A percentile compares a stretch with the other conserved stretches of the same genome.
phyloP scores from a whole-genome alignment of 1,140 invertebrate genomes.

The Limonius californicus region DNA sequence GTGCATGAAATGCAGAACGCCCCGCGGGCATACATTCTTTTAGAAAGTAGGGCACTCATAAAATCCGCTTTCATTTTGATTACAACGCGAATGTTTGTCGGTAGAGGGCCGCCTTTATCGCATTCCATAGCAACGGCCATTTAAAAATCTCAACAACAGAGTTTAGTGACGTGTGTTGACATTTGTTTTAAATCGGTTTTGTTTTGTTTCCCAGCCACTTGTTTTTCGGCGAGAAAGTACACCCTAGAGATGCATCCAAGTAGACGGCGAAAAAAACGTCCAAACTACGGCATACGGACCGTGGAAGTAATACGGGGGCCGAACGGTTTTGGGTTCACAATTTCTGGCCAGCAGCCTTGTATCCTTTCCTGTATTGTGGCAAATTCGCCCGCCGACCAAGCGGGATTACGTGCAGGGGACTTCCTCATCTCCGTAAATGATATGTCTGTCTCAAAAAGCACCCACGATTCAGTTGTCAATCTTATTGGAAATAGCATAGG shows the following conservation, averaged over 20 bases:
- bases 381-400: slow-evolving; percentile 78
- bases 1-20: background rate
- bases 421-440: slow-evolving; percentile 90
- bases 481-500: slow-evolving; percentile 83
- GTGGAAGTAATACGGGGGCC: slow-evolving; percentile 80
- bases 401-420: slow-evolving; percentile 85
- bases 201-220: background rate
- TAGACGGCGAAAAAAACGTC: slow-evolving; percentile 73
- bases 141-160: slow-evolving; percentile 5
- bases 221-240: background rate
- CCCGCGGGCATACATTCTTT: background rate
- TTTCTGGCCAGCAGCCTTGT: slow-evolving; percentile 90
- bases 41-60: background rate
- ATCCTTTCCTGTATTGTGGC: slow-evolving; percentile 83
- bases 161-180: slow-evolving; percentile 7
- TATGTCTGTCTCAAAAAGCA: slow-evolving; percentile 79
- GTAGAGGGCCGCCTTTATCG: background rate
- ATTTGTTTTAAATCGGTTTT: background rate
- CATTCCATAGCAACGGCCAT: slow-evolving; percentile 11
- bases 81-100: background rate
- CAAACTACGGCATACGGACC: slow-evolving; percentile 75
- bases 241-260: slow-evolving; percentile 59
- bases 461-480: slow-evolving; percentile 89
- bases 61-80: background rate
- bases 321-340: slow-evolving; percentile 88